Base-by-base conservation (phyloP, 2,113 vertebrate genomes). In the Trichomycterus rosablanca region DNA sequence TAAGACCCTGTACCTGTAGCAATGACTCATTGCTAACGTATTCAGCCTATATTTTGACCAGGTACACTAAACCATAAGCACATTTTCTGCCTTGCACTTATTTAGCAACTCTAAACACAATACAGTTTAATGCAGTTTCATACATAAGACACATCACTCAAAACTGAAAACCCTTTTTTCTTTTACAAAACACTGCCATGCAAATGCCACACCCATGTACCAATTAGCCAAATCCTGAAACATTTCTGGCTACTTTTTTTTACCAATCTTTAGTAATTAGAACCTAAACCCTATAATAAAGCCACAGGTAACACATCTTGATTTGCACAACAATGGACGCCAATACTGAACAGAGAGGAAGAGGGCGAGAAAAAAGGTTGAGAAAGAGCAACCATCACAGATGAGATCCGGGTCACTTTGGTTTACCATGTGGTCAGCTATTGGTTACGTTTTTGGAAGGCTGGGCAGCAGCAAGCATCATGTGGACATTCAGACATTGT, bases 51-150 rank as follows among this genome's bases (percentile, higher is more conserved):
- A 11, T 16, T 14, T 43, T 4, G 40, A 43, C 7, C 40, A 6
- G 40, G 40, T 50, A 15, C n/a, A 7, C 46, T 50, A 28, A 50
- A 50, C 23, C 23, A 26, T 50, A 50, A 50, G 12, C 46, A 28
- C 23, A 50, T 15, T 50, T 14, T 28, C 12, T 28, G 10, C 46
- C 24, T 50, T 50, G 15, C 23, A 50, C 46, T 28, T n/a, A 49
- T 23, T 14, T 49, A n/a, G 45, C 19, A 49, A 24, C 24, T 23
- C 20, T 49, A 49, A 49, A n/a, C n/a, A n/a, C n/a, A 49, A 49
- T n/a, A 43, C n/a, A 16, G 14, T 43, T 43, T 43, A n/a, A 4
- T 2, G 5, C 7, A 43, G n/a, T 32, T 32, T 4, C 9, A 5
- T 9, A 43, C 45, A 50, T 28, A 3, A 28, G 10, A 26, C 23